Evolutionary conservation across 2,797 vertebrate species (phyloP).

Genomic region (Channallabes apus): DNA sequence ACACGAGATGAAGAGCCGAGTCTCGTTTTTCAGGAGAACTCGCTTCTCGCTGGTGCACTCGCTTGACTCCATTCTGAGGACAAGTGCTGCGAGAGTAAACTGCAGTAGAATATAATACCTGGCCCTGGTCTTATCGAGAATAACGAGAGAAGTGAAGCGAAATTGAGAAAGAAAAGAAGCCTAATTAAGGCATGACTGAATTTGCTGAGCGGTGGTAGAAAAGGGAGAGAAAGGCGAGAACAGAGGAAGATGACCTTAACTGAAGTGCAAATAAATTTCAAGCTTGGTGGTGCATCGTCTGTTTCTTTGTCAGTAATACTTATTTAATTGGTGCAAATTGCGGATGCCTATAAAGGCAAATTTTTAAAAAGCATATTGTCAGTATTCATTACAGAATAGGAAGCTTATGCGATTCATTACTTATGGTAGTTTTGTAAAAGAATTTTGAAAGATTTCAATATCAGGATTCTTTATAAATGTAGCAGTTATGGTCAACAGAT

Average conservation of each 20-base stretch:
- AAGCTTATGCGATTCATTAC: background rate
- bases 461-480: background rate
- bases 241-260: background rate
- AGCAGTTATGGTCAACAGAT: background rate
- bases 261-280: conserved; percentile 6
- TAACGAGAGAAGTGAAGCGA: background rate
- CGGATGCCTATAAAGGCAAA: background rate
- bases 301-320: background rate
- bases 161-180: background rate
- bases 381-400: background rate
- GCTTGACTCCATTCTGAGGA: conserved; percentile 13
- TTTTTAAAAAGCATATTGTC: background rate
- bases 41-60: background rate
- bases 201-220: conserved; percentile 4
- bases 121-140: conserved; percentile 9
- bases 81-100: conserved; percentile 30
- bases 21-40: conserved; percentile 47
- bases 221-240: background rate
- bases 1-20: conserved; percentile 37
- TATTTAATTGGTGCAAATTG: conserved; percentile 4
- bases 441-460: background rate
- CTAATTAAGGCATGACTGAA: conserved; percentile 30
- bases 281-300: background rate
- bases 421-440: background rate
- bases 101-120: conserved; percentile 14